These are phyloP conservation scores for Matsumyia berberina DNA, from an alignment of 2,888 invertebrate species.

Conservation along the genomic window DNA sequence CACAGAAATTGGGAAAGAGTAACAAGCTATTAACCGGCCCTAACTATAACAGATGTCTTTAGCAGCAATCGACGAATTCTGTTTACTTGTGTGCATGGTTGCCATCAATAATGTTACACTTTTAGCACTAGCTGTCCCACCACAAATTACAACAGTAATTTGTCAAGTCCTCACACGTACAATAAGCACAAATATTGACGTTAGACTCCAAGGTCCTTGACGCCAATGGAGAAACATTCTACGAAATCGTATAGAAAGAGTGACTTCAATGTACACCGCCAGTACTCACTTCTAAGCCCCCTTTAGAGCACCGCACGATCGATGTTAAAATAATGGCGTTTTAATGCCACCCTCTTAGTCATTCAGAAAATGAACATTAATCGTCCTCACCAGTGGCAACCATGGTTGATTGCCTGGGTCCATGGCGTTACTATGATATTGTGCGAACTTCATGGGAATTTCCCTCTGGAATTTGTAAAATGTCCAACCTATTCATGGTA, in stretches of 20 bases:
- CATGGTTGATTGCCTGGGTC: constrained; percentile 16
- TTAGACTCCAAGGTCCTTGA: neutral
- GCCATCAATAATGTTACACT: constrained; percentile 6
- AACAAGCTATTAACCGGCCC: neutral
- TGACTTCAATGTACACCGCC: neutral
- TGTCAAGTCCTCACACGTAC: constrained; percentile 9
- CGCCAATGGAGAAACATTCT: neutral
- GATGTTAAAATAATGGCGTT: constrained; percentile 38
- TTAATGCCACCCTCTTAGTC: constrained; percentile 38
- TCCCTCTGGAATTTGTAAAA: neutral
- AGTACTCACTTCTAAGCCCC: neutral
- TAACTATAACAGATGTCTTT: constrained; percentile 3
- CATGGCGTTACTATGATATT: neutral
- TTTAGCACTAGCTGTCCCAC: constrained; percentile 4
- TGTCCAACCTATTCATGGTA: neutral
- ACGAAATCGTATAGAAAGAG: neutral
- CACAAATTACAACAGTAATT: constrained; percentile 8
- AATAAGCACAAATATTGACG: constrained; percentile 5
- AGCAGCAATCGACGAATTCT: neutral
- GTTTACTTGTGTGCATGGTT: neutral
- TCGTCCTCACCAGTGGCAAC: constrained; percentile 3
- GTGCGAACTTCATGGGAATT: constrained; percentile 1
- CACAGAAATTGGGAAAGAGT: neutral
- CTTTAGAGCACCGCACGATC: constrained; percentile 2
- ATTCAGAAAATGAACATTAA: constrained; percentile 34